These are phyloP conservation scores for Gadus chalcogrammus DNA, from an alignment of 2,113 vertebrate genomes.

Conservation along the genomic window DNA sequence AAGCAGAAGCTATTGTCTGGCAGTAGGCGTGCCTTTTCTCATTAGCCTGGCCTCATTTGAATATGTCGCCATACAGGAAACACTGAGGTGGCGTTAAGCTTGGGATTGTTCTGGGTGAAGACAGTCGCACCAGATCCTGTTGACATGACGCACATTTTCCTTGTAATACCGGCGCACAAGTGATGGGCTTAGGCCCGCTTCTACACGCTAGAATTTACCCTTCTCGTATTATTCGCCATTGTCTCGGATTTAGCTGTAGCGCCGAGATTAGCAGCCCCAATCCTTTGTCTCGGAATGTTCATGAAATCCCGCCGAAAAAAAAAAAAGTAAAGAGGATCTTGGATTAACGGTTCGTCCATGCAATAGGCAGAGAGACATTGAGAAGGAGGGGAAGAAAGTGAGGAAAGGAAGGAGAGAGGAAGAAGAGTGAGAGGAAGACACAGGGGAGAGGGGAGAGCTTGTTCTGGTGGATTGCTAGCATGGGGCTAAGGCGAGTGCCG, in stretches of 20 bases:
- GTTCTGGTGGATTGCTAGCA: constrained; percentile 32
- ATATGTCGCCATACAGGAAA: constrained; percentile 54
- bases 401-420: constrained; percentile 3
- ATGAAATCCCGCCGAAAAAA: constrained; percentile 72
- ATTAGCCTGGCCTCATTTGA: constrained; percentile 65
- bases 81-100: constrained; percentile 64
- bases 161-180: constrained; percentile 73
- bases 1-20: constrained; percentile 57
- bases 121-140: constrained; percentile 66
- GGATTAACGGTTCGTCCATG: constrained; percentile 71
- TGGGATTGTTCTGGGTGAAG: constrained; percentile 64
- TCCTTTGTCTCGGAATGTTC: constrained; percentile 76
- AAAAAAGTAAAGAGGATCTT: constrained; percentile 75
- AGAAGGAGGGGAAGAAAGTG: constrained; percentile 8
- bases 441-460: constrained; percentile 15
- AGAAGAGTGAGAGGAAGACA: not conserved
- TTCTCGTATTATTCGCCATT: constrained; percentile 73
- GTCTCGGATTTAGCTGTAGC: constrained; percentile 78
- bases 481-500: constrained; percentile 54
- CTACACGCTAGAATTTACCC: constrained; percentile 65
- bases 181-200: constrained; percentile 72
- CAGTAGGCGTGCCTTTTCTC: constrained; percentile 55
- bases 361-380: constrained; percentile 47
- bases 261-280: constrained; percentile 71
- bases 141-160: constrained; percentile 66